Base-by-base conservation (phyloP, 2,888 invertebrate genomes). In the Drosophila colorata region DNA sequence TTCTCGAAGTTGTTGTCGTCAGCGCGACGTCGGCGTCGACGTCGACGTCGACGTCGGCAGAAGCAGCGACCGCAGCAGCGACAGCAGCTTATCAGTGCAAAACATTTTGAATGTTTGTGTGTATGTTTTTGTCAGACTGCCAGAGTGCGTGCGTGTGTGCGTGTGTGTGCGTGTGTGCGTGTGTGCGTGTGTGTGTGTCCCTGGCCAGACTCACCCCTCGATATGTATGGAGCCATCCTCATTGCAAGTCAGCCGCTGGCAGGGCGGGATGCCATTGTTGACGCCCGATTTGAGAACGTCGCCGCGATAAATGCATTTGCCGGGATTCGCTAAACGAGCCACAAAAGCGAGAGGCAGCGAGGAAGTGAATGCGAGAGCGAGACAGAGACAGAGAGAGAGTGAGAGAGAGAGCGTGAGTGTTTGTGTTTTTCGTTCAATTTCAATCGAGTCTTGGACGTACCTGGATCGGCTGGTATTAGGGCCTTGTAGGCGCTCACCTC, bases 271-370 rank as follows among this genome's bases (percentile, higher is more conserved):
- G 13, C 90, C 91, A 38, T 78, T 55, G 69, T 83, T 91, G n/a
- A 84, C 49, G n/a, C 91, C 91, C 53, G 70, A 18, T 33, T 84
- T 64, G 4, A 91, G 66, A 18, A 69, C 65, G 55, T 91, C 91
- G 18, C 90, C 90, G 23, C 90, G 91, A 75, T 92, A 91, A 18
- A 83, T 48, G 69, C 91, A 91, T 58, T 90, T 90, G n/a, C 89
- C 90, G n/a, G 81, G 87, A 64, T 85, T 20, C 13, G 8, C 69
- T 74, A 37, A 13, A 31, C 31, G 51, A n/a, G 28, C 4, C 23
- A 4, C 5, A 23, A 23, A 16, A 25, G 3, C 16, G 13, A n/a
- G 6, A 9, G 7, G 18, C 14, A n/a, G 35, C 9, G 16, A 16
- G 16, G 8, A 13, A 13, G 25, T 1, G 20, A n/a, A 9, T 43